Evolutionary conservation across 23 tunicate genomes (phyloP).

Genomic region (Aplidium turbinatum): DNA sequence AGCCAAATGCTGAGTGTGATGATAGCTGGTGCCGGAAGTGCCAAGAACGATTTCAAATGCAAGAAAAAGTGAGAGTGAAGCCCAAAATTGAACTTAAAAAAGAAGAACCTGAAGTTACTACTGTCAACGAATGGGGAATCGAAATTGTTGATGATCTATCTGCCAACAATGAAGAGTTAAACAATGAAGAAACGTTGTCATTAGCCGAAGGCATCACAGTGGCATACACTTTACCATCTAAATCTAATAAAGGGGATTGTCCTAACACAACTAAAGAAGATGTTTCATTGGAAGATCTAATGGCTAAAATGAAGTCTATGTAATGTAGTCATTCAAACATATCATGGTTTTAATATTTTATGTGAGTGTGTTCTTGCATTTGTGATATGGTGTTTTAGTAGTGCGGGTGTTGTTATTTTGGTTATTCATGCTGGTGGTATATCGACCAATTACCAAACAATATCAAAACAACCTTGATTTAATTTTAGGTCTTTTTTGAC

Average conservation of each 20-base stretch:
- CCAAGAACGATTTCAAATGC: slow-evolving; percentile 30
- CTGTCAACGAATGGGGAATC: slow-evolving; percentile 91
- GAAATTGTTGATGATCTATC: slow-evolving; percentile 61
- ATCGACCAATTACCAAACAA: too few relatives aligned
- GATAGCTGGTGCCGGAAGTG: slow-evolving; percentile 75
- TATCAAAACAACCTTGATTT: too few relatives aligned
- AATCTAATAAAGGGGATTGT: slow-evolving; percentile 15
- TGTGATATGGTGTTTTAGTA: too few relatives aligned
- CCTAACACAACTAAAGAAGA: slow-evolving; percentile 24
- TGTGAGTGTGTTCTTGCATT: too few relatives aligned
- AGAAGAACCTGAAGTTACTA: slow-evolving; percentile 36
- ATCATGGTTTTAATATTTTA: too few relatives aligned
- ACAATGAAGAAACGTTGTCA: slow-evolving; percentile 2
- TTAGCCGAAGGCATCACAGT: slow-evolving; percentile 56
- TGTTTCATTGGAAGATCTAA: slow-evolving; percentile 81
- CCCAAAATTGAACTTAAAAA: slow-evolving; percentile 19
- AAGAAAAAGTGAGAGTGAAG: slow-evolving; percentile 21
- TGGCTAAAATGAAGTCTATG: slow-evolving; percentile 76
- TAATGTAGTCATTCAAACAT: slow-evolving; percentile 22
- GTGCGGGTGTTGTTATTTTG: too few relatives aligned
- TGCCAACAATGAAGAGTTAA: slow-evolving; percentile 30
- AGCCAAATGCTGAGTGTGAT: slow-evolving; percentile 81
- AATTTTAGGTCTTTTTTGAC: too few relatives aligned
- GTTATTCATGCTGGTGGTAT: too few relatives aligned
- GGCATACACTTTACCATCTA: slow-evolving; percentile 75